Conservation (phyloP, 1,140 invertebrate genomes). For the Archivesica marissinica region DNA sequence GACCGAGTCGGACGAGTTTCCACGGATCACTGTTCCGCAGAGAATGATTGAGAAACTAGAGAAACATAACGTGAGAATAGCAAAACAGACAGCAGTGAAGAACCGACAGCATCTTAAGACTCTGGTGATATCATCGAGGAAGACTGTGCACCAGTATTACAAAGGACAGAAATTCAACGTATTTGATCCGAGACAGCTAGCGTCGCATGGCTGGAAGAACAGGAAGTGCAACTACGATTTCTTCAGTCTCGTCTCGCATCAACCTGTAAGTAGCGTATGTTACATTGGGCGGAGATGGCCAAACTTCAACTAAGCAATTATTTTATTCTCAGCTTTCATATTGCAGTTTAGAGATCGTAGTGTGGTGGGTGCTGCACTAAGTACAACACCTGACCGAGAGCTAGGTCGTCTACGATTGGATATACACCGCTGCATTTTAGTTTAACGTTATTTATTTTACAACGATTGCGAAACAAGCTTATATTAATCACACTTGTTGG, state of each 20-base stretch:
- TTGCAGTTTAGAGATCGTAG: no score
- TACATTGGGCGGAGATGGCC: no score
- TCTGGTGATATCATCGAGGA: slow-evolving; percentile 17
- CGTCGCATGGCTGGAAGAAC: slow-evolving; percentile 61
- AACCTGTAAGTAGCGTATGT: background rate
- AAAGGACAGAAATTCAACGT: slow-evolving; percentile 44
- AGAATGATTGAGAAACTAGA: slow-evolving; percentile 37
- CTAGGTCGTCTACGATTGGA: no score
- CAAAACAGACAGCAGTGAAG: slow-evolving; percentile 16
- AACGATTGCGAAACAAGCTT: no score
- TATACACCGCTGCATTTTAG: no score
- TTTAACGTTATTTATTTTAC: no score
- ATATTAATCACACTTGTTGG: no score
- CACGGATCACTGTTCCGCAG: slow-evolving; percentile 44
- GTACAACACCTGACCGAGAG: no score
- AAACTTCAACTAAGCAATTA: no score
- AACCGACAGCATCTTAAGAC: background rate
- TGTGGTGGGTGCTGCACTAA: no score
- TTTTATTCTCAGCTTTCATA: no score
- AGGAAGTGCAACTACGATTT: slow-evolving; percentile 36
- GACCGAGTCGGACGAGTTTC: background rate
- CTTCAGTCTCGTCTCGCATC: slow-evolving; percentile 35
- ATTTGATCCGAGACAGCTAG: slow-evolving; percentile 46
- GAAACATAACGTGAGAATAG: slow-evolving; percentile 17
- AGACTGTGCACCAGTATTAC: slow-evolving; percentile 23